Evolutionary conservation across 2,888 invertebrate genomes (phyloP), one percentile per base, ranked within the genome.

Genomic region (Coelinius sp.): DNA sequence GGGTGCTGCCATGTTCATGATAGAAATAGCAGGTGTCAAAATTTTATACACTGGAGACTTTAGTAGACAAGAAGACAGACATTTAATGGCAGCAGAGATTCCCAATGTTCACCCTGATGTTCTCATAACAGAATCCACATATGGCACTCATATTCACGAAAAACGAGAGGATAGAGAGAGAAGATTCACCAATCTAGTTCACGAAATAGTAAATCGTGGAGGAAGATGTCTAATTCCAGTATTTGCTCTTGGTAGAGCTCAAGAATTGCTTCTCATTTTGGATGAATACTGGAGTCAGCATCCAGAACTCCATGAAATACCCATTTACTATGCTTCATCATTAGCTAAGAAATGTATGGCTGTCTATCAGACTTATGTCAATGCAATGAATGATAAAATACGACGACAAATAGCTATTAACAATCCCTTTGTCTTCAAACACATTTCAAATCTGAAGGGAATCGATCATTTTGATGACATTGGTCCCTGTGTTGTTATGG

Each of bases 1-100:
- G 10, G 99, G 99, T 0, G 99, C 99, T 0, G 99, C 99, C 68
- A 99, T 99, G 99, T 99, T 99, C 87, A 98, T 99, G 98, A 96
- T 99, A 73, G 99, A 99, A 90, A 99, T 99, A 64, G 99, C 99
- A 31, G 41, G 99, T 12, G 98, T 99, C 1, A 83, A 93, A 91
- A 91, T 97, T 74, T 89, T 99, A 12, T 99, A 99, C 86, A 99
- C 99, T 0, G 99, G 99, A 0, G 99, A 99, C 85, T 99, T 99
- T 87, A 99, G 99, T 1, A 90, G 99, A 59, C 97, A 99, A 89
- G 99, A 99, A 88, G 99, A 99, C 89, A 90, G 99, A 7, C 99
- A 99, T 92, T 91, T 99, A 79, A 99, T 99, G 97, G 97, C 99
- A 0, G 99, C 99, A 0, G 99, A 99, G 89, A 96, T 99, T 82